Percentiles rank a stretch among this genome's conserved stretches.
Conservation (phyloP, 2,888 invertebrate species). For the Galerucella calmariensis region DNA sequence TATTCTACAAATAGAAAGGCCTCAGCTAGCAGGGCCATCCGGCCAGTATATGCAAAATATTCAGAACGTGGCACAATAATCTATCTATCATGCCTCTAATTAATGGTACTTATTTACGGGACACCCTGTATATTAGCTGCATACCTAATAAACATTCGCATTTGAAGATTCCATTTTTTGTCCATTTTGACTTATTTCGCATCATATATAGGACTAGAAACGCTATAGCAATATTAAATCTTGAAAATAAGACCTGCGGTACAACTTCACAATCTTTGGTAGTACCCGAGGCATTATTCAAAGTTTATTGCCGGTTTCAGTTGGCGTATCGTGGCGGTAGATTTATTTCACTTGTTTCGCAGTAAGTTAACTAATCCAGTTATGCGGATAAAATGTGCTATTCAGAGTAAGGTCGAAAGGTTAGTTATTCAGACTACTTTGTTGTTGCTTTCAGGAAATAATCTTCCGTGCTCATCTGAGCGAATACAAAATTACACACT, state of each 20-base stretch:
- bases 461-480: neutral
- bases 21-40: too few species aligned
- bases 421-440: conserved; percentile 30
- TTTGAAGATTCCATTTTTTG: too few species aligned
- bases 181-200: too few species aligned
- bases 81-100: too few species aligned
- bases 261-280: conserved; percentile 1
- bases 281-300: conserved; percentile 6
- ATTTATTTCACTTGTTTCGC: conserved; percentile 26
- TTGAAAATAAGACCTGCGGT: neutral
- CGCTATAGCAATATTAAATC: neutral
- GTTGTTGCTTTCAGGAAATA: conserved; percentile 18
- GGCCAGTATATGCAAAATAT: too few species aligned
- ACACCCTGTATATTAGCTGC: too few species aligned
- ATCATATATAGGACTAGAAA: neutral
- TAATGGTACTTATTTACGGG: too few species aligned
- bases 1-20: too few species aligned
- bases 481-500: conserved; percentile 3
- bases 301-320: conserved; percentile 10
- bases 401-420: conserved; percentile 17
- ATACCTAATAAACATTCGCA: too few species aligned
- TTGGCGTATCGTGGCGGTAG: conserved; percentile 6
- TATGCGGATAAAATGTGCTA: conserved; percentile 27
- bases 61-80: too few species aligned
- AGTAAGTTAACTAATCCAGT: conserved; percentile 29